Conservation (phyloP, 2,797 vertebrate genomes). For the Phoeniculus purpureus region DNA sequence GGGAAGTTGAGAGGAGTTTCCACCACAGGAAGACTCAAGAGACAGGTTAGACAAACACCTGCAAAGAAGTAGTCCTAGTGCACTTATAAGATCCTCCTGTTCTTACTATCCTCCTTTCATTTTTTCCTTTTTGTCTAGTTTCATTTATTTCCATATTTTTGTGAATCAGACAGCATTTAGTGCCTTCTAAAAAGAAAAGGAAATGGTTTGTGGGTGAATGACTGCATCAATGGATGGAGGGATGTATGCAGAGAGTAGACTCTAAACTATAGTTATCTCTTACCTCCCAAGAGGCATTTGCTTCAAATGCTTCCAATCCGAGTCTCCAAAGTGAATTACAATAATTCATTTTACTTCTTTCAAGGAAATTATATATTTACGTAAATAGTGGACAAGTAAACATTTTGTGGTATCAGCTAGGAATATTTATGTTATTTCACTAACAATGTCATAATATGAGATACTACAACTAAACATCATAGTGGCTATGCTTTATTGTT, state of each 20-base stretch:
- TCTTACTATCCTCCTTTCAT: neutral
- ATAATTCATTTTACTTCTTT: neutral
- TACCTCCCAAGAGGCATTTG: neutral
- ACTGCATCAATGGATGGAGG: neutral
- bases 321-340: neutral
- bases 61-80: neutral
- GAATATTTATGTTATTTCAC: neutral
- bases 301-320: neutral
- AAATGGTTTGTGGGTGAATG: neutral
- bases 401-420: neutral
- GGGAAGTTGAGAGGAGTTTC: neutral
- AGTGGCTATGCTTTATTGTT: neutral
- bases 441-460: neutral
- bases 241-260: neutral
- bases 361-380: neutral
- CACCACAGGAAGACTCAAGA: neutral
- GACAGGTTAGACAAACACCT: neutral
- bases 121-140: neutral
- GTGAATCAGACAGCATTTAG: neutral
- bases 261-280: neutral
- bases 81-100: neutral
- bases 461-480: neutral
- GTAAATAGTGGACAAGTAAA: neutral
- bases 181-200: neutral
- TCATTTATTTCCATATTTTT: neutral